phyloP scores from a whole-genome alignment of 2,113 vertebrate genomes.

The Apodemus speciosus region DNA sequence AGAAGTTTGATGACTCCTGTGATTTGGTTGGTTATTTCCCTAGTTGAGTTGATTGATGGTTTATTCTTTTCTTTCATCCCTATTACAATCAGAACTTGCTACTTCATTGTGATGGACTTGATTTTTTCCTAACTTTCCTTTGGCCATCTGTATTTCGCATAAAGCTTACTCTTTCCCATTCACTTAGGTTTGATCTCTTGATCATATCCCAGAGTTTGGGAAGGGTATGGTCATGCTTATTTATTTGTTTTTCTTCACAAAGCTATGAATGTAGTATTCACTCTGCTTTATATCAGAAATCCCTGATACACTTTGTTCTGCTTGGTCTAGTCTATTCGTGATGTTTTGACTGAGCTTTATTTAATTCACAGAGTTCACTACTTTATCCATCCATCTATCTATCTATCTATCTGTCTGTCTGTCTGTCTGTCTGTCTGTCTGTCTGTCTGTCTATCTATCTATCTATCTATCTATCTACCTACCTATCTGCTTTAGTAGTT shows the following conservation, averaged over 20 bases:
- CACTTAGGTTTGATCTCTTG: background rate
- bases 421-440: too few species aligned
- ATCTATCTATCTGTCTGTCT: background rate
- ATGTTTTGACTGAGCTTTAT: background rate
- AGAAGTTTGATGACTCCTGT: background rate
- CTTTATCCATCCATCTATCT: background rate
- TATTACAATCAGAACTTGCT: background rate
- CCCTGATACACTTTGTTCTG: background rate
- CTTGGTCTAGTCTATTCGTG: background rate
- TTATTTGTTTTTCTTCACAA: background rate
- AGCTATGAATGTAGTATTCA: background rate
- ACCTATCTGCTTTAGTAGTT: background rate
- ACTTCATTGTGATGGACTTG: background rate
- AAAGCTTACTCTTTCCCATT: background rate
- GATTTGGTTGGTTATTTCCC: background rate
- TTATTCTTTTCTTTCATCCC: background rate
- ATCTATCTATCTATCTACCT: too few species aligned
- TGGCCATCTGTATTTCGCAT: background rate
- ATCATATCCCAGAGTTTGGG: background rate
- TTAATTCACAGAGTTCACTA: background rate
- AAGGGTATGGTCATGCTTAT: background rate
- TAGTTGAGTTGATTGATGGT: background rate
- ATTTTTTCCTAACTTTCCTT: background rate
- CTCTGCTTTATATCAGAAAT: background rate
- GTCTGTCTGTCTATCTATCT: too few species aligned